Conservation (phyloP, 2,113 vertebrate species). For the Dryoscopus gambensis region DNA sequence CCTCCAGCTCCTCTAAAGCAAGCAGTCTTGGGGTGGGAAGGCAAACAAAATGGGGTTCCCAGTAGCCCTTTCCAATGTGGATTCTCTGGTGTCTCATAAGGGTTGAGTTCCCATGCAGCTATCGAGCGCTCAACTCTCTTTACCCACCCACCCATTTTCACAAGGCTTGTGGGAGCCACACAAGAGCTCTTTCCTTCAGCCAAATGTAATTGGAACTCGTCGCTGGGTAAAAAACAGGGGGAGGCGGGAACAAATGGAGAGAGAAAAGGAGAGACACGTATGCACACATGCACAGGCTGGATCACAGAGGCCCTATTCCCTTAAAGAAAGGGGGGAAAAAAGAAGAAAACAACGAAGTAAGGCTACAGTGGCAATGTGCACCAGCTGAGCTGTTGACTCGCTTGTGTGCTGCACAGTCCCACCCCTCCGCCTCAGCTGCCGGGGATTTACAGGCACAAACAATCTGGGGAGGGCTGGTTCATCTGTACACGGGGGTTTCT, state of each 20-base stretch:
- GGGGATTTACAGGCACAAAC: not conserved
- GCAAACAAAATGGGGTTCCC: not conserved
- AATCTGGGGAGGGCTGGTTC: not conserved
- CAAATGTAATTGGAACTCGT: not conserved
- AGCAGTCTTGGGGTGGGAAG: not conserved
- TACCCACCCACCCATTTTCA: conserved; percentile 49
- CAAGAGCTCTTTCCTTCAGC: conserved; percentile 26
- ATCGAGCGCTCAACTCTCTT: not conserved
- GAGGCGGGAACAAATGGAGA: conserved; percentile 28
- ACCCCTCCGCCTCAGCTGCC: not conserved
- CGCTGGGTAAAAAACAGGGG: not conserved
- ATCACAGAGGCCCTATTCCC: not conserved
- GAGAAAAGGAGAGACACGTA: not conserved
- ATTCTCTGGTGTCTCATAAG: not conserved
- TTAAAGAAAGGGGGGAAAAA: not conserved
- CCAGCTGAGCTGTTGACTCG: conserved; percentile 1
- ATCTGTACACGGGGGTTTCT: not conserved
- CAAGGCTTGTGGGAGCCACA: conserved; percentile 18
- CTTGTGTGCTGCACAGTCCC: not conserved
- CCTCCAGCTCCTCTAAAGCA: not conserved
- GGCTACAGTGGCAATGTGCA: not conserved
- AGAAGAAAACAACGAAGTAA: not conserved
- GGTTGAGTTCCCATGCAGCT: not conserved
- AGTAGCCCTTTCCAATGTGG: not conserved
- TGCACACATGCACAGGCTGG: not conserved